Conservation (phyloP, 2,797 vertebrate species). For the Eulemur albifrons region DNA sequence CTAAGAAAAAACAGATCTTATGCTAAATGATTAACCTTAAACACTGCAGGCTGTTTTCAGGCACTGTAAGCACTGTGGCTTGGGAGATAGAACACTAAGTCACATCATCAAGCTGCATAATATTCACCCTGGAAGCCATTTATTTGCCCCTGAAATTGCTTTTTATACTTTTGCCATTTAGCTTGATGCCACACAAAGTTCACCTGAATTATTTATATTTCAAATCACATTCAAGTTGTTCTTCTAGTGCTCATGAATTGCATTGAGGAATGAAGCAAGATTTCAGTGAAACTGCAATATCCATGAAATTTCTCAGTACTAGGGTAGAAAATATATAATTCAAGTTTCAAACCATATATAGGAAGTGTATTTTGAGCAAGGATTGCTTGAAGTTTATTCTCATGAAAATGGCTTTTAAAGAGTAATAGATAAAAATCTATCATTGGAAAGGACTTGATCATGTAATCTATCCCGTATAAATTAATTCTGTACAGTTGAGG, state of each 20-base stretch:
- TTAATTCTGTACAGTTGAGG: not conserved
- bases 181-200: not conserved
- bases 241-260: slow-evolving; percentile 22
- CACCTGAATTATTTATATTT: not conserved
- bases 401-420: not conserved
- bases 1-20: not conserved
- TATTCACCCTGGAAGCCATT: not conserved
- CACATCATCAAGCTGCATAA: not conserved
- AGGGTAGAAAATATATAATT: not conserved
- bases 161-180: not conserved
- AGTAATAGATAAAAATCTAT: not conserved
- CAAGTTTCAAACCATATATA: not conserved
- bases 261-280: not conserved
- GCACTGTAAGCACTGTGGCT: not conserved
- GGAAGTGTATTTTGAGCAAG: not conserved
- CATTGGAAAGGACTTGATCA: not conserved
- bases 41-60: not conserved
- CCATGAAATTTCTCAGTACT: not conserved
- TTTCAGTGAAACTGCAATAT: not conserved
- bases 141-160: not conserved
- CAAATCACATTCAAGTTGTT: not conserved
- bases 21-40: not conserved
- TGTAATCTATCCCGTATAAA: not conserved
- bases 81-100: not conserved
- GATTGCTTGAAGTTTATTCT: not conserved